Percentiles rank a stretch among this genome's conserved stretches.
Conservation (phyloP, 2,888 invertebrate species). For the Acronicta alni region DNA sequence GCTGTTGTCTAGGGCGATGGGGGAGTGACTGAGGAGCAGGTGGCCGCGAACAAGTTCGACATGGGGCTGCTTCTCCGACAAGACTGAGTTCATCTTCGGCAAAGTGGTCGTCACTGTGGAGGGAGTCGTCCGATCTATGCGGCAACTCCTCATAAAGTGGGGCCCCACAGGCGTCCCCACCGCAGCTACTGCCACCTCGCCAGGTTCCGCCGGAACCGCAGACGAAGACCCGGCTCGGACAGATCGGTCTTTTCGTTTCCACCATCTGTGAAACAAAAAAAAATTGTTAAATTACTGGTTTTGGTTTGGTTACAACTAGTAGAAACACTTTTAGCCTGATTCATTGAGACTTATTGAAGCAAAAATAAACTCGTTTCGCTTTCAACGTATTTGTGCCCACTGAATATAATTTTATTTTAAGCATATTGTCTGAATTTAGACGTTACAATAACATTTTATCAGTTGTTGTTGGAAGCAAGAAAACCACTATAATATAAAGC, state of each 20-base stretch:
- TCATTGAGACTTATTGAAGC: neutral
- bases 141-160: slow-evolving; percentile 95
- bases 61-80: slow-evolving; percentile 85
- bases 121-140: slow-evolving; percentile 89
- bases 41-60: slow-evolving; percentile 86
- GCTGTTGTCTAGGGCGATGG: slow-evolving; percentile 90
- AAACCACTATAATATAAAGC: neutral
- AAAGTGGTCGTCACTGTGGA: slow-evolving; percentile 95
- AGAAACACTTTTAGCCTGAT: neutral
- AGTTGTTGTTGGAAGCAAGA: slow-evolving; percentile 13
- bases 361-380: slow-evolving; percentile 1
- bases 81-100: slow-evolving; percentile 94
- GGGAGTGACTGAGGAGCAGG: slow-evolving; percentile 86
- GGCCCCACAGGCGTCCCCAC: slow-evolving; percentile 88
- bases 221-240: slow-evolving; percentile 91
- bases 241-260: slow-evolving; percentile 91
- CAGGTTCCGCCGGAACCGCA: slow-evolving; percentile 89
- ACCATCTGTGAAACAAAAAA: slow-evolving; percentile 90
- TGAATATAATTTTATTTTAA: neutral
- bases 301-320: too few species aligned
- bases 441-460: neutral
- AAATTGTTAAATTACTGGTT: slow-evolving; percentile 13
- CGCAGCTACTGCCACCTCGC: slow-evolving; percentile 88
- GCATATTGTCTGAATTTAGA: slow-evolving; percentile 3
- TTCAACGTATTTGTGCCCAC: neutral